Conservation (phyloP, 2,113 vertebrate genomes). For the Dasypus novemcinctus region DNA sequence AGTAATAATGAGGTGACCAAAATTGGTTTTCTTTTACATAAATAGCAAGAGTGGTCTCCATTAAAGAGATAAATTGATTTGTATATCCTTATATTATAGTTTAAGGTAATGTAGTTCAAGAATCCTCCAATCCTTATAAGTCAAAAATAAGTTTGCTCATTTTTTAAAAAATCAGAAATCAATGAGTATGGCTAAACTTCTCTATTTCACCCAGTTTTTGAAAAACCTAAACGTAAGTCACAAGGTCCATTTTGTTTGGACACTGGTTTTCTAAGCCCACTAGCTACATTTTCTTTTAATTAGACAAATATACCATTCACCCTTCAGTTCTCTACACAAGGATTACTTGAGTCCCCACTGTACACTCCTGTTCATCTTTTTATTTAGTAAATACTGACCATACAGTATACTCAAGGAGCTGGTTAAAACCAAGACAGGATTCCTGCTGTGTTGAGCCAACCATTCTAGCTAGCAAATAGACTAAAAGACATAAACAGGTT, state of each 20-base stretch:
- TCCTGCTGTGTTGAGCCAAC: not conserved
- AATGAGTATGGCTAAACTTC: not conserved
- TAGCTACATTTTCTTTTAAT: not conserved
- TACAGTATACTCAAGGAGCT: not conserved
- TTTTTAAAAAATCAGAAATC: not conserved
- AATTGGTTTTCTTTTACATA: not conserved
- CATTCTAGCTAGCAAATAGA: not conserved
- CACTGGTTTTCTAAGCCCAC: not conserved
- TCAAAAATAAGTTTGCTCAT: not conserved
- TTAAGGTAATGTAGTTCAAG: not conserved
- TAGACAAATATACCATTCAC: not conserved
- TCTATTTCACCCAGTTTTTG: not conserved
- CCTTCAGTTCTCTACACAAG: not conserved
- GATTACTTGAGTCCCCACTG: not conserved
- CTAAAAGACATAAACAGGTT: not conserved
- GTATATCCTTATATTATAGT: not conserved
- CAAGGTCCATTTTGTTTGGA: not conserved
- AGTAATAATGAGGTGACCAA: not conserved
- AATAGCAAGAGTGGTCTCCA: not conserved
- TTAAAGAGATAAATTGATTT: not conserved
- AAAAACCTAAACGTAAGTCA: not conserved
- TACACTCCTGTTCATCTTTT: not conserved
- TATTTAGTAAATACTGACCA: not conserved
- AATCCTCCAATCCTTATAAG: not conserved
- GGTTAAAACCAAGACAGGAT: not conserved